Conservation (phyloP, 30 jellyfish, hydroid and myxozoan species). For the Calvadosia cruxmelitensis region DNA sequence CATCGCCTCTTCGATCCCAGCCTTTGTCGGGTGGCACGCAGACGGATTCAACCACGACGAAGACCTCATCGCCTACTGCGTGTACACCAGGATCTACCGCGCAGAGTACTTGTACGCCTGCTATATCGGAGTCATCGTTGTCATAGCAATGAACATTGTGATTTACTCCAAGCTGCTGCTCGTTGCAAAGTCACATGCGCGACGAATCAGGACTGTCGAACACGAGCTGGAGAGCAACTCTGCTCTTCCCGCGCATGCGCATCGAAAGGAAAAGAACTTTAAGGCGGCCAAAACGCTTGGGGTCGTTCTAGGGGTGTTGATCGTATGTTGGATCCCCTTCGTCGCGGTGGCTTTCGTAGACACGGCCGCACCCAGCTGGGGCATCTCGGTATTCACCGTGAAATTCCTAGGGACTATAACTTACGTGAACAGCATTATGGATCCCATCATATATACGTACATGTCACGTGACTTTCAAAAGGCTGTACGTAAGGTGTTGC, state of each 20-base stretch:
- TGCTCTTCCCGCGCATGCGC: slow-evolving; percentile 4
- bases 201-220: slow-evolving; percentile 38
- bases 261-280: slow-evolving; percentile 43
- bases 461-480: slow-evolving; percentile 71
- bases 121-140: slow-evolving; percentile 20
- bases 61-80: slow-evolving; percentile 42
- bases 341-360: slow-evolving; percentile 41
- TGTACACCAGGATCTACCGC: slow-evolving; percentile 59
- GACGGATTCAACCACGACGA: slow-evolving; percentile 10
- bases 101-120: slow-evolving; percentile 37
- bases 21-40: slow-evolving; percentile 66
- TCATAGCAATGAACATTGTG: slow-evolving; percentile 32
- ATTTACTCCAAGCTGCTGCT: slow-evolving; percentile 28
- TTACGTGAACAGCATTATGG: slow-evolving; percentile 57
- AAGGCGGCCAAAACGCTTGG: slow-evolving; percentile 91
- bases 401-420: slow-evolving; percentile 66
- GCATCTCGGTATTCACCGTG: slow-evolving; percentile 40
- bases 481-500: slow-evolving; percentile 16
- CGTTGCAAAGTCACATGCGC: slow-evolving; percentile 72
- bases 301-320: slow-evolving; percentile 53
- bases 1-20: slow-evolving; percentile 44
- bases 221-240: slow-evolving; percentile 42
- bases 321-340: slow-evolving; percentile 76
- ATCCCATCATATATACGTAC: slow-evolving; percentile 70
- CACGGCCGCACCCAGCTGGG: slow-evolving; percentile 2